These are phyloP conservation scores for Maccullochella peelii DNA, from an alignment of 2,113 vertebrate species.

Conservation along the genomic window DNA sequence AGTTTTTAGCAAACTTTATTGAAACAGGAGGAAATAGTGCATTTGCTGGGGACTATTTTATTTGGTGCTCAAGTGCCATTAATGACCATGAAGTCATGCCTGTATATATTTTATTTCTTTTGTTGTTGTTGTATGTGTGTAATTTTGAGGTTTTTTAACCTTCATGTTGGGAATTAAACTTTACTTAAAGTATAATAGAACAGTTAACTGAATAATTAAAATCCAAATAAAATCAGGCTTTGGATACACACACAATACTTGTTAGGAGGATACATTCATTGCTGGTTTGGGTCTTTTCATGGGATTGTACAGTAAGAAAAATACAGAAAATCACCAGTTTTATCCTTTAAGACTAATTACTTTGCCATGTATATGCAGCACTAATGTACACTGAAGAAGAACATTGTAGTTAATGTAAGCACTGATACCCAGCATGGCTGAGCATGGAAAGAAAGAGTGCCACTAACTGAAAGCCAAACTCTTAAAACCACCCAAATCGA, in stretches of 20 bases:
- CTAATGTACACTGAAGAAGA: not conserved
- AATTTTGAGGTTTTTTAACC: no score
- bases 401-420: not conserved
- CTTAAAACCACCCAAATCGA: conserved; percentile 20
- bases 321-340: not conserved
- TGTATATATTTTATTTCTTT: no score
- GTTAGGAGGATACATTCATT: not conserved
- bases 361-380: not conserved
- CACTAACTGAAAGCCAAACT: conserved; percentile 13
- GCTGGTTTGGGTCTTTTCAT: not conserved
- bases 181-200: not conserved
- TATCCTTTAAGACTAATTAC: not conserved
- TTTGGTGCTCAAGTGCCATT: no score
- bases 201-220: not conserved
- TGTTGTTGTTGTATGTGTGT: no score
- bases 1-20: no score
- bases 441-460: not conserved
- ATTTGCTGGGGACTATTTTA: no score
- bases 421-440: not conserved
- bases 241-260: not conserved
- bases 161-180: no score
- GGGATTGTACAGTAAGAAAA: not conserved
- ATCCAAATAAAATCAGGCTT: not conserved
- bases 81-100: no score
- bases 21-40: no score